A percentile compares a stretch with the other conserved stretches of the same genome.
phyloP scores from a whole-genome alignment of 2,113 vertebrate species.

The Eclectus roratus region DNA sequence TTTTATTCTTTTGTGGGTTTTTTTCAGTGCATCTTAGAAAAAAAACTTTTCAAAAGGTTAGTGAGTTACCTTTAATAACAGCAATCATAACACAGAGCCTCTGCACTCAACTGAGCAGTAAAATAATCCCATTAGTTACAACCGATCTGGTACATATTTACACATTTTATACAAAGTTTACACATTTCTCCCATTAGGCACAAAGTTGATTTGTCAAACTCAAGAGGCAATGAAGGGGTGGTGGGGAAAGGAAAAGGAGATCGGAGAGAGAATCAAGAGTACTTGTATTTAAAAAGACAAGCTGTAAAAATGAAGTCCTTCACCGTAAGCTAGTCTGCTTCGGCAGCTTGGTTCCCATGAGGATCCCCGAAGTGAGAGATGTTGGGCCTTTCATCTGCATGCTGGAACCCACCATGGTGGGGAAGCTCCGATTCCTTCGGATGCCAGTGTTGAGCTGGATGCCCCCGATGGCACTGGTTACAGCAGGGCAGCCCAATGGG shows the following conservation, averaged over 20 bases:
- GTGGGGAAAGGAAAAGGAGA: neutral
- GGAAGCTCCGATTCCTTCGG: slow-evolving; percentile 93
- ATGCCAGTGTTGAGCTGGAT: slow-evolving; percentile 87
- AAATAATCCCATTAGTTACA: slow-evolving; percentile 56
- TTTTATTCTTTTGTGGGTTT: neutral
- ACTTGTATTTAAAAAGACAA: slow-evolving; percentile 46
- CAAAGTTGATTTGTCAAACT: slow-evolving; percentile 80
- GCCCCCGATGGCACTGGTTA: slow-evolving; percentile 79
- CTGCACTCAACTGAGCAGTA: neutral
- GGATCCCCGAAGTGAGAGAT: slow-evolving; percentile 81
- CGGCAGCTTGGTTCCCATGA: slow-evolving; percentile 81
- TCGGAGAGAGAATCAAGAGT: neutral
- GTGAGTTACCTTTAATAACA: slow-evolving; percentile 27
- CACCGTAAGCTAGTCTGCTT: slow-evolving; percentile 80
- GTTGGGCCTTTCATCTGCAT: slow-evolving; percentile 95
- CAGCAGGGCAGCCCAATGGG: slow-evolving; percentile 68
- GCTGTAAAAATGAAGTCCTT: slow-evolving; percentile 61
- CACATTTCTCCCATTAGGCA: slow-evolving; percentile 75
- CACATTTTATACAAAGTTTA: slow-evolving; percentile 71
- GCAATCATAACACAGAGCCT: slow-evolving; percentile 1
- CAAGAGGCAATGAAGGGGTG: slow-evolving; percentile 40
- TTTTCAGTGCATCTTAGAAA: slow-evolving; percentile 75
- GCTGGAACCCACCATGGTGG: slow-evolving; percentile 94
- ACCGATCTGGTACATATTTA: slow-evolving; percentile 69
- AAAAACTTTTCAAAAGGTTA: slow-evolving; percentile 31